Conservation (phyloP, 2,113 vertebrate genomes). For the Rhadina sibilatrix region DNA sequence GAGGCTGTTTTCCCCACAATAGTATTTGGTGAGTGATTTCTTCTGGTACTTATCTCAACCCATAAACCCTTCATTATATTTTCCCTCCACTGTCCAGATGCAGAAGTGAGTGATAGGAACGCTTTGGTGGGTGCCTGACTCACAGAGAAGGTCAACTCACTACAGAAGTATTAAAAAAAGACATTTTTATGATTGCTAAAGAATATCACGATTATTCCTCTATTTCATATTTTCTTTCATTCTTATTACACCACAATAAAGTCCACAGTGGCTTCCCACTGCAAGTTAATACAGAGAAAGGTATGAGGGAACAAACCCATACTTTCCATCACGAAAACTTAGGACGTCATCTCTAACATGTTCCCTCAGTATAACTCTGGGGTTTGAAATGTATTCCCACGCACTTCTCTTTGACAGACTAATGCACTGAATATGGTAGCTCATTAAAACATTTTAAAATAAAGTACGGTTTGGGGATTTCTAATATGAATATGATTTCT, state of each 20-base stretch:
- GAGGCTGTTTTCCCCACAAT: neutral
- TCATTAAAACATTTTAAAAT: conserved; percentile 60
- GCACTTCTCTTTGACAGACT: conserved; percentile 47
- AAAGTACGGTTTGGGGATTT: conserved; percentile 36
- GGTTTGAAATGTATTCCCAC: neutral
- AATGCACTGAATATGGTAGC: conserved; percentile 19
- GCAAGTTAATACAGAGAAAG: neutral
- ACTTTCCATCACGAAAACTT: neutral
- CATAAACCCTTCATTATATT: neutral
- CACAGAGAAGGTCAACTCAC: neutral
- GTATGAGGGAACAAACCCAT: neutral
- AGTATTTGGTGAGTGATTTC: neutral
- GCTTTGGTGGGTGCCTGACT: neutral
- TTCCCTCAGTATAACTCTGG: neutral
- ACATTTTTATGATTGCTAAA: neutral
- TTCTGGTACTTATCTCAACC: neutral
- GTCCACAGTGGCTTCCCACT: neutral
- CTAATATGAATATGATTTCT: conserved; percentile 47
- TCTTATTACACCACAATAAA: neutral
- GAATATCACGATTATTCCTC: neutral
- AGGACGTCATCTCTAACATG: neutral
- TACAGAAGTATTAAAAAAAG: neutral
- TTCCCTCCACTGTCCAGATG: neutral
- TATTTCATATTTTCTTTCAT: neutral
- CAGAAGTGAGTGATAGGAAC: rapidly evolving